Evolutionary conservation across 2,888 invertebrate species (phyloP).

Genomic region (Ectemnius continuus): DNA sequence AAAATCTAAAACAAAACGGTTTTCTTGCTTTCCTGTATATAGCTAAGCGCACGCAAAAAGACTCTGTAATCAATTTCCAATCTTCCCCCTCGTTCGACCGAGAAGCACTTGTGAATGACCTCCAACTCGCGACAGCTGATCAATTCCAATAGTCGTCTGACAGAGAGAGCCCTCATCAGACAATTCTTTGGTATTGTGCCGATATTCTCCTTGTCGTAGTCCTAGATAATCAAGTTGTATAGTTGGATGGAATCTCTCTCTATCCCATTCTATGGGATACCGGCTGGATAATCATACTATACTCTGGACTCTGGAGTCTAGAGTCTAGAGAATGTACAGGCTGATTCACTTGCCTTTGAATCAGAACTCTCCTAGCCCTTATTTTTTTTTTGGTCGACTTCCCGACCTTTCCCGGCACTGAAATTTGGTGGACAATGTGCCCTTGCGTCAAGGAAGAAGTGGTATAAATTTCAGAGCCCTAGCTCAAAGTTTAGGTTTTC

Average conservation of each 20-base stretch:
- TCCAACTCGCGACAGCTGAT: constrained; percentile 85
- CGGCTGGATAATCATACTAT: too few relatives aligned
- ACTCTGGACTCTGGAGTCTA: too few relatives aligned
- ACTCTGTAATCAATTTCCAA: constrained; percentile 85
- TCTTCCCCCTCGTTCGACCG: constrained; percentile 83
- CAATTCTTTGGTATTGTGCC: constrained; percentile 84
- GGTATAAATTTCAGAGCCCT: too few relatives aligned
- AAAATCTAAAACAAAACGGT: constrained; percentile 50
- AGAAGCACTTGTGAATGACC: constrained; percentile 87
- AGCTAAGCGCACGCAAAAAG: constrained; percentile 84
- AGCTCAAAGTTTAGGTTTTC: too few relatives aligned
- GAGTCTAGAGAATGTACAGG: too few relatives aligned
- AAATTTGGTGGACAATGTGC: too few relatives aligned
- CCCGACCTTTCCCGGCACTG: too few relatives aligned
- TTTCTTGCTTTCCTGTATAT: constrained; percentile 79
- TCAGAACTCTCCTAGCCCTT: too few relatives aligned
- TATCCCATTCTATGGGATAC: neutral
- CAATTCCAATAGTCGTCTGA: constrained; percentile 82
- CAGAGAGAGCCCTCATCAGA: constrained; percentile 83
- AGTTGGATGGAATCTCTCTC: neutral
- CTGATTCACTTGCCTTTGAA: too few relatives aligned
- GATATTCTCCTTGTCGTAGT: constrained; percentile 84
- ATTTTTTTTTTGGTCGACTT: too few relatives aligned
- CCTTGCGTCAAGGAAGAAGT: too few relatives aligned
- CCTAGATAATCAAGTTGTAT: constrained; percentile 76